Percentiles rank a stretch among this genome's conserved stretches.
These are phyloP conservation scores for Argyrosomus japonicus DNA, from an alignment of 2,113 vertebrate genomes.

Conservation along the genomic window DNA sequence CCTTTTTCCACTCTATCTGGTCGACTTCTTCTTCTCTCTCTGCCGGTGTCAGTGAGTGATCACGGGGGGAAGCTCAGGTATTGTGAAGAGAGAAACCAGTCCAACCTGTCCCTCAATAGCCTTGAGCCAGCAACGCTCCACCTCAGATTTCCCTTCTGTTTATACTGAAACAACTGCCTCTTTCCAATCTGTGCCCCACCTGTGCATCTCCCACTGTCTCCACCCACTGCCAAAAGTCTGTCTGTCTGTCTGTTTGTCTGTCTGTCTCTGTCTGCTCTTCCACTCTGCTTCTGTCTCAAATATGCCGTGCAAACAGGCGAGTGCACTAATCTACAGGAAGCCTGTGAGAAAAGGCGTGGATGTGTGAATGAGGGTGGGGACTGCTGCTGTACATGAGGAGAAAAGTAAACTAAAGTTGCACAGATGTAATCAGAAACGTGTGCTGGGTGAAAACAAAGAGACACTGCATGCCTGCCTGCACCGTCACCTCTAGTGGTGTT, in stretches of 20 bases:
- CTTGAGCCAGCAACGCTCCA: constrained; percentile 24
- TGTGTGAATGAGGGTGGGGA: constrained; percentile 18
- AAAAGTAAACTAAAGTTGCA: background rate
- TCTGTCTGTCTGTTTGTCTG: background rate
- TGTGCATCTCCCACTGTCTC: constrained; percentile 41
- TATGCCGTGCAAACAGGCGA: background rate
- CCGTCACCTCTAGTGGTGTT: background rate
- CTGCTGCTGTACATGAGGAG: background rate
- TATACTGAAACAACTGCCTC: constrained; percentile 28
- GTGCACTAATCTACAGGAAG: background rate
- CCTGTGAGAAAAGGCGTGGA: background rate
- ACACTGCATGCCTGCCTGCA: background rate
- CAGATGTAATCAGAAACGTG: constrained; percentile 50
- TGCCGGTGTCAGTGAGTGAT: constrained; percentile 2
- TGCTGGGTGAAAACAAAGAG: constrained; percentile 46
- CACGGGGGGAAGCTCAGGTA: background rate
- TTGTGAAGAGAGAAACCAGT: constrained; percentile 68
- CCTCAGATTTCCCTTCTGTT: constrained; percentile 38
- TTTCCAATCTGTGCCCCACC: constrained; percentile 54
- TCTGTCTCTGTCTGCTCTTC: background rate
- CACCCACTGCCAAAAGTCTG: constrained; percentile 26
- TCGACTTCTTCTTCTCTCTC: constrained; percentile 8
- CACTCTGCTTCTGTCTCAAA: background rate
- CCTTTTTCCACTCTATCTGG: background rate
- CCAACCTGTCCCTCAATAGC: constrained; percentile 66